These are phyloP conservation scores for Ptilorrhoa leucosticta DNA, from an alignment of 2,113 vertebrate genomes.

Conservation along the genomic window DNA sequence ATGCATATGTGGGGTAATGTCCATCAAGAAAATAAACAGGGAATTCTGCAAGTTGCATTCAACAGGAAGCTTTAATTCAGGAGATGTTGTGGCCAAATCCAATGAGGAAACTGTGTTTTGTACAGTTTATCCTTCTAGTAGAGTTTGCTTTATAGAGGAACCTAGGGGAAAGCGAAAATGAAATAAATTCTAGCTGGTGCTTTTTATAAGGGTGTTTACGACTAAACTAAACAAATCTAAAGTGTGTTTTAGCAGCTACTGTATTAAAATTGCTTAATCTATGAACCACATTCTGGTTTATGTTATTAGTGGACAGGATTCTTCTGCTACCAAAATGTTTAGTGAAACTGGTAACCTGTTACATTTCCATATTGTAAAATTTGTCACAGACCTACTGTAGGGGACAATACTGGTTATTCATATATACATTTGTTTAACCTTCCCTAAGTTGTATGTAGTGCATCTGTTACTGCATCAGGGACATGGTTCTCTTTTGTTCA, in stretches of 20 bases:
- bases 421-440: neutral
- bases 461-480: neutral
- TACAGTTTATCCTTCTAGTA: neutral
- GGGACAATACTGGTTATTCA: neutral
- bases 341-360: neutral
- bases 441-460: neutral
- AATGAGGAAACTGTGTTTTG: neutral
- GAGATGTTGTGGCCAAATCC: neutral
- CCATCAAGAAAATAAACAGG: neutral
- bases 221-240: neutral
- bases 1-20: neutral
- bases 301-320: neutral
- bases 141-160: neutral
- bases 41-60: neutral
- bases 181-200: neutral
- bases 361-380: neutral
- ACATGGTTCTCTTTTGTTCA: neutral
- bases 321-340: neutral
- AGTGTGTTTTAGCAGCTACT: neutral
- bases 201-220: neutral
- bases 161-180: neutral
- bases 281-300: neutral
- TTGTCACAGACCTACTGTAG: neutral
- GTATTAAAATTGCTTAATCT: neutral
- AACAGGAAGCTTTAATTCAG: neutral